Evolutionary conservation across 92 coral and sea anemone genomes (phyloP), one percentile per base, ranked within the genome.

Genomic region (Montipora capitata): DNA sequence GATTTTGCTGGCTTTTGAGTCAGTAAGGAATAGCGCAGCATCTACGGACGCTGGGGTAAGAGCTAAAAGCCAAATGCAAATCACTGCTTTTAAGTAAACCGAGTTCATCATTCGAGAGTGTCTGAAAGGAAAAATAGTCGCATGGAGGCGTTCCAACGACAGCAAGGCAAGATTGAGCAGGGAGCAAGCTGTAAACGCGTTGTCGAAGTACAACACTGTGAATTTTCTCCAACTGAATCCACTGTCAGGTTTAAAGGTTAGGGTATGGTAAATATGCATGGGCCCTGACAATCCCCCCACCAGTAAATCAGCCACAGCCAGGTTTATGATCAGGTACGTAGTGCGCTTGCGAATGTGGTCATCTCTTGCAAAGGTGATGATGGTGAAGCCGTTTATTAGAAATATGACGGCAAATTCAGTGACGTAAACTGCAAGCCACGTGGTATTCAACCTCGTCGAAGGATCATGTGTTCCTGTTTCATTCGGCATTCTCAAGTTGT

Each of bases 321-420:
- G 80, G 49, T 39, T 75, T 51, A 75, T 75, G 13, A 75, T 35
- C 16, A 80, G 44, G 76, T 48, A 80, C 20, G 74, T 66, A 66
- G 14, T 11, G 65, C 85, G 76, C 75, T 80, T 80, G 76, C 85
- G 85, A 2, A 80, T 4, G 7, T 68, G 74, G 48, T 14, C 41
- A 44, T 42, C 15, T 66, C 75, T 51, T 35, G 75, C 52, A 8
- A 68, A 44, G 51, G 66, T 40, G 61, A 27, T 13, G 44, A 66
- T 16, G 10, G 65, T 51, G 5, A 80, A 12, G 49, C 13, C 65
- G 69, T 78, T 78, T 7, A 63, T 61, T 10, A 38, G 14, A 17
- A 67, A 17, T 10, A 79, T 65, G 12, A 38, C 74, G 8, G 66
- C 12, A 1, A 16, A 65, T 45, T 67, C 84, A n/a, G 44, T 20